Base-by-base conservation (phyloP, 2,113 vertebrate species). In the Sorex fumeus region DNA sequence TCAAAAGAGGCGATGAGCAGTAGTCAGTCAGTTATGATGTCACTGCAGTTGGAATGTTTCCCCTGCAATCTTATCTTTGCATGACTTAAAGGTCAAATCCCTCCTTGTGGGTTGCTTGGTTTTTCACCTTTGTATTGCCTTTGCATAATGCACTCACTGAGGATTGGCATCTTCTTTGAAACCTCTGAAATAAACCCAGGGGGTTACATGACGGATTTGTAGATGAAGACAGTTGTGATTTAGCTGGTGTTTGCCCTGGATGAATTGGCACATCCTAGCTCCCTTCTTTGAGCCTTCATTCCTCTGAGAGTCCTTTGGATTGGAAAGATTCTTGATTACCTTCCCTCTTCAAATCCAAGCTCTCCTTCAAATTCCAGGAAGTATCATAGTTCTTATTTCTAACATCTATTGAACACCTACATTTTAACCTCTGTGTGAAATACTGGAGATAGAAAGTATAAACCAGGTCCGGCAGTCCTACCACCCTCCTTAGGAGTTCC, bases 361-460 rank as follows among this genome's bases (percentile, higher is more conserved):
- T 83, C 83, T 79, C 71, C 30, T 94, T 34, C 79, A 80, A 86
- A 90, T 83, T 78, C 74, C 53, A 86, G 66, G 21, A 93, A 45
- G 28, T 19, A 36, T 83, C 64, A 72, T 82, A 88, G 75, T 79
- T 93, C 70, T 70, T 23, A 40, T 89, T 28, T 64, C 87, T 4
- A n/a, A 27, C n/a, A 43, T 34, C 45, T 11, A 57, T 18, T 71
- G 78, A 92, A 69, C 27, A 72, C 34, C 53, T 50, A 2, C 11
- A 11, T 57, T 8, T 71, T 71, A 83, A 34, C 43, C 66, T 60
- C 19, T 57, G 64, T 60, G 27, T 18, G 60, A 81, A 91, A 34
- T 60, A 23, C 47, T 36, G n/a, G 50, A 32, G 40, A 75, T 40
- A 45, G 12, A 74, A 83, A 70, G 81, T 27, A 64, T 81, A 57